Conservation (phyloP, 2,113 vertebrate species). For the Mormyrus lacerda region DNA sequence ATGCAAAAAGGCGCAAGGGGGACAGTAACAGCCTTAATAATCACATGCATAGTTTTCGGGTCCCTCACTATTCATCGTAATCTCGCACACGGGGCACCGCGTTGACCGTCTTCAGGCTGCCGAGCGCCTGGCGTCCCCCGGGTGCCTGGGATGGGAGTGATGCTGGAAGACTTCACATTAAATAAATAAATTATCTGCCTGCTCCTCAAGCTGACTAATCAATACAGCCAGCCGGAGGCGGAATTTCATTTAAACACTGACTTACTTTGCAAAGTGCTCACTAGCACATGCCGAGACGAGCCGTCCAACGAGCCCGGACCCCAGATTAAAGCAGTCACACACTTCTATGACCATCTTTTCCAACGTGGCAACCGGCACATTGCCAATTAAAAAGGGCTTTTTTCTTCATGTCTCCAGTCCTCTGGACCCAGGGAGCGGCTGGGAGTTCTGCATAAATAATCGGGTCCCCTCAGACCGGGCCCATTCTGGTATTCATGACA, state of each 20-base stretch:
- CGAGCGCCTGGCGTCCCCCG: background rate
- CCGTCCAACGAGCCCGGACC: background rate
- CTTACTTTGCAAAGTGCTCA: background rate
- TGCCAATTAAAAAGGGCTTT: conserved; percentile 29
- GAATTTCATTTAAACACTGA: conserved; percentile 11
- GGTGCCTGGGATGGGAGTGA: background rate
- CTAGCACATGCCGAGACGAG: conserved; percentile 13
- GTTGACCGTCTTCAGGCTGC: background rate
- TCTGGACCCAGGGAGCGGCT: conserved; percentile 18
- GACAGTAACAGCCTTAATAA: background rate
- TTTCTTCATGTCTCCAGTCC: conserved; percentile 12
- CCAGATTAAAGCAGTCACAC: conserved; percentile 21
- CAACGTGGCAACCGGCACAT: conserved; percentile 11
- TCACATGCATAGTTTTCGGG: background rate
- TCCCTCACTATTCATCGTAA: background rate
- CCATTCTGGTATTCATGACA: conserved; percentile 27
- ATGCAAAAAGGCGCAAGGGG: background rate
- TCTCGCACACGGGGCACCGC: background rate
- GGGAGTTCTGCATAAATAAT: conserved; percentile 26
- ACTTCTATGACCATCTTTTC: conserved; percentile 3
- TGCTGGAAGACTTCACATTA: background rate
- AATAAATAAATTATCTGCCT: background rate
- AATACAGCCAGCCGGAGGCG: conserved; percentile 11
- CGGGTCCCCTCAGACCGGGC: conserved; percentile 20
- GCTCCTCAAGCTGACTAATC: conserved; percentile 5